Conservation (phyloP, 2,888 invertebrate genomes). For the Conops quadrifasciatus region DNA sequence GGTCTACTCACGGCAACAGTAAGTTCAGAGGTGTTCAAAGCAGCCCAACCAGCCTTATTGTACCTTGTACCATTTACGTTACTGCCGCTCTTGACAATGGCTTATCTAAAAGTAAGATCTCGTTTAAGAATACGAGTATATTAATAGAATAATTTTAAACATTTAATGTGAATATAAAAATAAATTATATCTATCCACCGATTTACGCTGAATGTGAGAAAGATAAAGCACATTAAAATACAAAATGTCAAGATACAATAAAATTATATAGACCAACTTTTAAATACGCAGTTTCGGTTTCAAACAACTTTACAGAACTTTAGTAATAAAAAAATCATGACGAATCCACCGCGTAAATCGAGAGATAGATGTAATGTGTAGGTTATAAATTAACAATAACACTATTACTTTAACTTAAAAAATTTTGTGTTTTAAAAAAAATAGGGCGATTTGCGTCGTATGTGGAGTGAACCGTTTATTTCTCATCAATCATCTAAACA, state of each 20-base stretch:
- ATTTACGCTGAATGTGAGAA: not conserved
- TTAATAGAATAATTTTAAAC: too few relatives aligned
- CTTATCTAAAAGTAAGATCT: constrained; percentile 87
- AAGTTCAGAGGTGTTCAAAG: constrained; percentile 97
- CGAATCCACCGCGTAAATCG: too few relatives aligned
- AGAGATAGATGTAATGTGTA: too few relatives aligned
- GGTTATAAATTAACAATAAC: too few relatives aligned
- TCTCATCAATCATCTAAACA: constrained; percentile 82
- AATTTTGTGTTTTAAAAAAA: not conserved
- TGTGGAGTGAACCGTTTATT: constrained; percentile 98
- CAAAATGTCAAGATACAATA: too few relatives aligned
- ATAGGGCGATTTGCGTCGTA: constrained; percentile 93
- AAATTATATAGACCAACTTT: too few relatives aligned
- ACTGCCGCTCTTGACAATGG: constrained; percentile 95
- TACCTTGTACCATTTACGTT: constrained; percentile 98
- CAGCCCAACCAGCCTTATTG: constrained; percentile 95
- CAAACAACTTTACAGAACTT: too few relatives aligned
- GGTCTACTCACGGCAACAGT: constrained; percentile 96
- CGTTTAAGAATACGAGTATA: too few relatives aligned
- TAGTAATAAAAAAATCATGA: too few relatives aligned
- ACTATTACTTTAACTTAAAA: not conserved
- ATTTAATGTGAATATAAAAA: not conserved
- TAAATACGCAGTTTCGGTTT: too few relatives aligned
- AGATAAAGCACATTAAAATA: too few relatives aligned
- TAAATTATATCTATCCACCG: not conserved